Conservation (phyloP, 92 coral and sea anemone species). For the Epizoanthus stellaris region DNA sequence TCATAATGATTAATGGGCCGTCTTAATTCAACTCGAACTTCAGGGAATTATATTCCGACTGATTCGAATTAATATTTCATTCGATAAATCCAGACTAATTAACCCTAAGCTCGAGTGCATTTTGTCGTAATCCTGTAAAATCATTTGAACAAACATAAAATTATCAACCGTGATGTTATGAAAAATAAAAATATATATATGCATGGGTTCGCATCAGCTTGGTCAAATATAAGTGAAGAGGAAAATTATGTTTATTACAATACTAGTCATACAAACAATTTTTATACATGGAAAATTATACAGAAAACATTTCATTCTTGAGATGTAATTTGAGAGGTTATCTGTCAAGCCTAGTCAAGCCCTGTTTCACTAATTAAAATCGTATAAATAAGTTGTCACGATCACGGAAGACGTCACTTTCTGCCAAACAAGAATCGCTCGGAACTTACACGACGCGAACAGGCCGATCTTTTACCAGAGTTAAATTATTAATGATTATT, state of each 20-base stretch:
- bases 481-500: neutral
- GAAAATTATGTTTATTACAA: too few relatives aligned
- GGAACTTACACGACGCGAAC: neutral
- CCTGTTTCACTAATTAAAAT: neutral
- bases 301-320: too few relatives aligned
- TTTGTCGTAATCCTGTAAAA: neutral
- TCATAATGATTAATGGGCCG: too few relatives aligned
- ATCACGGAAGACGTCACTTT: conserved; percentile 5
- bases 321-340: neutral
- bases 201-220: neutral
- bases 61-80: neutral
- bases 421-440: neutral
- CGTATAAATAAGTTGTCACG: neutral
- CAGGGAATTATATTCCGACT: too few relatives aligned
- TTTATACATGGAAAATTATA: too few relatives aligned
- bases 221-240: too few relatives aligned
- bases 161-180: neutral
- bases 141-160: too few relatives aligned
- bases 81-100: neutral
- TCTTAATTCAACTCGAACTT: too few relatives aligned
- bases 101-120: conserved; percentile 8
- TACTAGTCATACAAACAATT: too few relatives aligned
- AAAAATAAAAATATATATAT: neutral
- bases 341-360: neutral
- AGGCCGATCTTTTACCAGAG: neutral